phyloP scores from a whole-genome alignment of 2,797 vertebrate genomes.

The Brachymystax lenok region DNA sequence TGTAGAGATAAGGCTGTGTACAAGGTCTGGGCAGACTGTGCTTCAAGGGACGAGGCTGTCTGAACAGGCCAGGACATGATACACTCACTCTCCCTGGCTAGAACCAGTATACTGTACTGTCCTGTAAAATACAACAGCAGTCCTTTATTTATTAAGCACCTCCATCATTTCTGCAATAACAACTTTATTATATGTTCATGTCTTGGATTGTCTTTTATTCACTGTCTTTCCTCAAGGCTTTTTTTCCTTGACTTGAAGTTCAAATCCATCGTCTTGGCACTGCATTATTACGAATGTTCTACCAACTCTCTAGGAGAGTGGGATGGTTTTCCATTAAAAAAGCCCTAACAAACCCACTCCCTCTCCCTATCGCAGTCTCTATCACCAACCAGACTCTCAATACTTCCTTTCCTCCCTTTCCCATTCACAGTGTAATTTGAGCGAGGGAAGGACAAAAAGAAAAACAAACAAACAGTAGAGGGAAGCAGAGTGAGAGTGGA shows the following conservation, averaged over 20 bases:
- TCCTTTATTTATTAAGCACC: background rate
- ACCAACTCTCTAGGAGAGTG: too few species aligned
- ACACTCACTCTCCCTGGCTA: background rate
- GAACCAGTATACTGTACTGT: background rate
- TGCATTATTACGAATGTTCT: background rate
- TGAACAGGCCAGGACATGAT: constrained; percentile 28
- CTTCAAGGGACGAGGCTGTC: background rate
- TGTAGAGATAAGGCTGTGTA: constrained; percentile 38
- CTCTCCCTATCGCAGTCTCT: background rate
- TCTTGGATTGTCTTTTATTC: background rate
- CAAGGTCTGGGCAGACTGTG: background rate
- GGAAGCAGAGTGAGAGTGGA: background rate
- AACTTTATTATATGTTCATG: background rate
- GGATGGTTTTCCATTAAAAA: too few species aligned
- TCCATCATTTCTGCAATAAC: background rate
- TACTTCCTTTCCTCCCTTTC: constrained; percentile 8
- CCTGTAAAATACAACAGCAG: background rate
- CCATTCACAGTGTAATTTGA: constrained; percentile 28
- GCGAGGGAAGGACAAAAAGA: constrained; percentile 8
- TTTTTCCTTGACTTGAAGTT: background rate
- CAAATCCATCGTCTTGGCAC: background rate
- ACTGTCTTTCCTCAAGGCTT: background rate
- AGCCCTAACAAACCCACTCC: background rate
- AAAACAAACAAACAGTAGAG: constrained; percentile 3
- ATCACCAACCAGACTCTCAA: background rate